Base-by-base conservation (phyloP, 1,140 invertebrate genomes). In the Zaprionus nigranus region DNA sequence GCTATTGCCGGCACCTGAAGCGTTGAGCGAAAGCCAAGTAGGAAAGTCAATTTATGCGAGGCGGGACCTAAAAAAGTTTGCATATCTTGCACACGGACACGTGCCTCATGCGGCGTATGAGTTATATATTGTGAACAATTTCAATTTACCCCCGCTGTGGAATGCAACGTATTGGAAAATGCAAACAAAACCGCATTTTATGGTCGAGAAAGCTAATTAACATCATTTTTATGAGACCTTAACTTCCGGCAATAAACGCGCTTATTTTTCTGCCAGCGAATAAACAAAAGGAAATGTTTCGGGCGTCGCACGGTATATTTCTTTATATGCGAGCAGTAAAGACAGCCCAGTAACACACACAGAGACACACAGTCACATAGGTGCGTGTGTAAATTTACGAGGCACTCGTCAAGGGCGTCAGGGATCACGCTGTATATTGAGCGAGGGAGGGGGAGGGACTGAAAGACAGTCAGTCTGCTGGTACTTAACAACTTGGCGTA, bases 401-500 rank as follows among this genome's bases (percentile, higher is more conserved):
- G 68, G 69, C 30, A 64, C 73, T 57, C 43, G 26, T 63, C 30
- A 36, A 62, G 28, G 57, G 49, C 40, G 15, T 36, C 53, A 56
- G 53, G 53, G 24, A 28, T 56, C 53, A 56, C 22, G 43, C 22
- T 7, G 7, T 11, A 5, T 11, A 12, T 9, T 2, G 20, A 17
- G 15, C 1, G 15, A 12, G 13, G 17, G 1, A 28, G 1, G 28
- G 7, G 7, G 28, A 30, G 26, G 24, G 4, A 13, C 11, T 7
- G 24, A n/a, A 34, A 46, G 22, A 12, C 30, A 26, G 59, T 26
- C 28, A 57, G 56, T 59, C 69, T 57, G 74, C 62, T 66, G 69
- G 57, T 73, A 66, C 60, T 76, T 66, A 76, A 66, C 57, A 76
- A 66, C 69, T 72, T 76, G 68, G 62, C 58, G 74, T 76, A 66